Base-by-base conservation (phyloP, 2,797 vertebrate genomes). In the Cirrhinus mrigala region DNA sequence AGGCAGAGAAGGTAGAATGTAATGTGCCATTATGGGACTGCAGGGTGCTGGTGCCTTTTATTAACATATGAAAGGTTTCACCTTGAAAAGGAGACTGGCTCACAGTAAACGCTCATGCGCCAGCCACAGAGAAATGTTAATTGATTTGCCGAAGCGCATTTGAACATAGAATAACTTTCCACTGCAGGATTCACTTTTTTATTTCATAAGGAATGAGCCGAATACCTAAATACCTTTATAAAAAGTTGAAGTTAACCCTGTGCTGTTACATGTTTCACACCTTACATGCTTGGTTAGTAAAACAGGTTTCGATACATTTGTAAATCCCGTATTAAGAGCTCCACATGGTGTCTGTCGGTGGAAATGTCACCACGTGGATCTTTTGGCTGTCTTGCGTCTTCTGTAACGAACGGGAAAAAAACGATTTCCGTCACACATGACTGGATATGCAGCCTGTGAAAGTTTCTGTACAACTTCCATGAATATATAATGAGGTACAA, bases 51-150 rank as follows among this genome's bases (percentile, higher is more conserved):
- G 84, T 52, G 68, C 29, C 16, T 66, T 64, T 66, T 54, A 85
- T 85, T 85, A 80, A 80, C 84, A 85, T 85, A 81, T 74, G 77
- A 85, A 85, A 74, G 44, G 69, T 44, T 80, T 66, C 40, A 81
- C 78, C 29, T 73, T 78, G 27, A 54, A 73, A 80, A 64, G 76
- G 40, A 84, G 40, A 60, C 29, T 24, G 81, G 50, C 33, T 78
- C 48, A 69, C 66, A 56, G 48, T 79, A 33, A 56, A 66, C 8
- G 44, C 12, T 22, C 18, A 52, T 9, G 56, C 8, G 20, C 6
- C 6, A 27, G 18, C 12, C 24, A 46, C 52, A n/a, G 18, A 77
- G n/a, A 33, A 73, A 12, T 22, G 14, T 44, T 22, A 9, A 48
- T 20, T n/a, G 20, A 40, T 76, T 54, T 37, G 20, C 33, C 2